Base-by-base conservation (phyloP, 1,140 invertebrate genomes). In the Brachystomella parvula region DNA sequence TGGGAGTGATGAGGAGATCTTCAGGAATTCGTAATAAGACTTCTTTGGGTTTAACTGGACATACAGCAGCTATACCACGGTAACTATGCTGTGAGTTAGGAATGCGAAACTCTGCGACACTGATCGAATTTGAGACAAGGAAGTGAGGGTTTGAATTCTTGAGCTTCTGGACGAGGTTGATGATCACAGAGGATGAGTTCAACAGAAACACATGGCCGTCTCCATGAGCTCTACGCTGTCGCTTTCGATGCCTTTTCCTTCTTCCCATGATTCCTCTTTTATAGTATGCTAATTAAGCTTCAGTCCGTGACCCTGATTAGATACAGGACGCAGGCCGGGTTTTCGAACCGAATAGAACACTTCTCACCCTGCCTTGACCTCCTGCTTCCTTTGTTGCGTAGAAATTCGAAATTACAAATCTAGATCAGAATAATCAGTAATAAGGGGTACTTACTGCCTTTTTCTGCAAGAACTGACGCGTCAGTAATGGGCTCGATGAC, bases 51-150 rank as follows among this genome's bases (percentile, higher is more conserved):
- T 28, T 21, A 39, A 67, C 28, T 0, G 2, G 56, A 28, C 35
- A 57, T 21, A 21, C 12, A 3, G 63, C 44, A 56, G 49, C 65
- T 2, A 71, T 66, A 61, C 70, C 70, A 26, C 70, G 60, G 35
- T 68, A 68, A 31, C n/a, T 21, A 44, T 1, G 24, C 32, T 61
- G 32, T 1, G 1, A 6, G 24, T 21, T 30, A 15, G 29, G 58
- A 31, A 33, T 60, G 6, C 6, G 53, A 56, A 56, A 56, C 6
- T 56, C 6, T 12, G 6, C 6, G 6, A 28, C 28, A 6, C 53
- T 49, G 30, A 57, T 30, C 32, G 30, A 47, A 64, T 24, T 33
- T 53, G 35, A 39, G 19, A 39, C 35, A 9, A 6, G 6, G 35
- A 39, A 39, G 6, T 39, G 6, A 6, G 6, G 6, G 6, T 6